Evolutionary conservation across 30 jellyfish, hydroid and myxozoan species (phyloP), one percentile per base, ranked within the genome.

Genomic region (Pseudorhiza aurosa): DNA sequence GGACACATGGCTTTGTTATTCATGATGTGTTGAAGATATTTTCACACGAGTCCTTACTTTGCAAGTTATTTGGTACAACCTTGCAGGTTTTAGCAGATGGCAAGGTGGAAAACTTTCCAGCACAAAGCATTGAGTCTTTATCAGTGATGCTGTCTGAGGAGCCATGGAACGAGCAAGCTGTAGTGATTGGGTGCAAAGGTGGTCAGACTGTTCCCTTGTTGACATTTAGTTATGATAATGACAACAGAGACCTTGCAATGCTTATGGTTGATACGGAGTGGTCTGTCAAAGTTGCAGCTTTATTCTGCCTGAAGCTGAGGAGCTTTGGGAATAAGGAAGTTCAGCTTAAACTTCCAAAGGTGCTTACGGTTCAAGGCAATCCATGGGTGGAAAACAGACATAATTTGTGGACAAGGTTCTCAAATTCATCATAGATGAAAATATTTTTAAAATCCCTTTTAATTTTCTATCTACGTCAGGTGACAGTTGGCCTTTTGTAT

Each of bases 231-330:
- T 2, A 33, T 25, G 85, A 65, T 51, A 65, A 63, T 72, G 96
- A 65, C 18, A 15, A 31, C 30, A 56, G 97, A 25, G 97, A 89
- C 27, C 71, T 89, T 6, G 96, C 96, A 17, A 42, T 42, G 65
- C 45, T 89, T 12, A 89, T 89, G 85, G 74, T 89, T 12, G 93
- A 89, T 25, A 89, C 97, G 4, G 97, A 89, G 63, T 89, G 97
- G 97, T 37, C 78, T 26, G 87, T 89, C 79, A 89, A 89, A 58
- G 85, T 93, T 39, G 96, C 96, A 9, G 97, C 96, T 2, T 47
- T 82, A 60, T 60, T 89, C 30, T 89, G 97, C 42, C 32, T 89
- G 11, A 67, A 89, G n/a, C 21, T 82, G 15, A 89, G 77, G 35
- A 65, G 45, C 26, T 30, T 35, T 10, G 96, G 97, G 11, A 46